These are phyloP conservation scores for Pentalonia nigronervosa DNA, from an alignment of 1,140 invertebrate species.

Conservation along the genomic window DNA sequence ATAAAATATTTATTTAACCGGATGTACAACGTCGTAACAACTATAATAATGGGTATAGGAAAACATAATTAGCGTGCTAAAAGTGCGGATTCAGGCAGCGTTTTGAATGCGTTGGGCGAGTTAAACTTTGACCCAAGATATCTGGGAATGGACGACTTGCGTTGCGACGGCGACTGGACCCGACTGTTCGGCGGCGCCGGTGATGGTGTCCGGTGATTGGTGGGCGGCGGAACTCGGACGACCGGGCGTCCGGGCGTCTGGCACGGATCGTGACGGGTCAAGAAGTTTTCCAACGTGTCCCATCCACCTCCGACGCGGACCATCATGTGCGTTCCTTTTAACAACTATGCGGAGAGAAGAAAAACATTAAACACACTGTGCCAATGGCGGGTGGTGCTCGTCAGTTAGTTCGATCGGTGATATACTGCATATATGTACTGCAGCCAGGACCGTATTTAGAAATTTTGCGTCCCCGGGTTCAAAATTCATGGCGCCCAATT, in stretches of 20 bases:
- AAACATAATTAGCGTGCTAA: constrained; percentile 50
- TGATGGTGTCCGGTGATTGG: constrained; percentile 7
- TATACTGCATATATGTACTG: too few relatives aligned
- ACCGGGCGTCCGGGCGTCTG: constrained; percentile 67
- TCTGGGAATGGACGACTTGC: constrained; percentile 46
- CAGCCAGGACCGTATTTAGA: too few relatives aligned
- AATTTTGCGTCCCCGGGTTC: too few relatives aligned
- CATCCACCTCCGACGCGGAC: constrained; percentile 96
- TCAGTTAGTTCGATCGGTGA: neutral
- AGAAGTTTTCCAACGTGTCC: constrained; percentile 94
- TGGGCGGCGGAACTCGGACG: constrained; percentile 42
- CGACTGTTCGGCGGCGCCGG: constrained; percentile 22
- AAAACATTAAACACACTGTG: neutral
- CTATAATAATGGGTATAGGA: neutral
- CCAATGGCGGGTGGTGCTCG: neutral
- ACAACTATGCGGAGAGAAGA: constrained; percentile 29
- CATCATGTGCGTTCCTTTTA: constrained; percentile 89
- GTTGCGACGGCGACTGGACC: constrained; percentile 45
- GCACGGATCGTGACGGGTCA: constrained; percentile 97
- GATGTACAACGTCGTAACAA: neutral
- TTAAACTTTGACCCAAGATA: constrained; percentile 48
- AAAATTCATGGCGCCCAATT: too few relatives aligned
- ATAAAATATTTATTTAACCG: constrained; percentile 39
- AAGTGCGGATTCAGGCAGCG: constrained; percentile 42
- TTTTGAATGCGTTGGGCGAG: constrained; percentile 46